Conservation (phyloP, 2,113 vertebrate genomes). For the Mirounga angustirostris region DNA sequence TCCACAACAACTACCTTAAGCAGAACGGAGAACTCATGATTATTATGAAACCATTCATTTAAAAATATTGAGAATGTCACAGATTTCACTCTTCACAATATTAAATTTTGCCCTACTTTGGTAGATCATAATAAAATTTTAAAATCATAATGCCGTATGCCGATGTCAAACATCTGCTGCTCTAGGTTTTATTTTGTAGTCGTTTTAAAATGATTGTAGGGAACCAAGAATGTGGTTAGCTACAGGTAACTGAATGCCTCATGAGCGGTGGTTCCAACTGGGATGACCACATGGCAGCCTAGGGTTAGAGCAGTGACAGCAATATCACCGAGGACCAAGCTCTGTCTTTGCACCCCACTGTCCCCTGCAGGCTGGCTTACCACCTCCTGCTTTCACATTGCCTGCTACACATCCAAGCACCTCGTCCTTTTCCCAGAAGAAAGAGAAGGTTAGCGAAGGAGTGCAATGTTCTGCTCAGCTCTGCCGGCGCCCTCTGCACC, state of each 20-base stretch:
- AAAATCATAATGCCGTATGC: neutral
- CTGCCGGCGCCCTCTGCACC: neutral
- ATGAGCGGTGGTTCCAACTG: neutral
- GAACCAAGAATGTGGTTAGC: neutral
- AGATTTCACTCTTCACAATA: neutral
- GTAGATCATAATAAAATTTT: neutral
- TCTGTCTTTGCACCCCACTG: fast-evolving
- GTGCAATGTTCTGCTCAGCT: neutral
- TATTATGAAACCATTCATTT: too few species aligned
- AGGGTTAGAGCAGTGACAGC: too few species aligned
- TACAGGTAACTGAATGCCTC: neutral
- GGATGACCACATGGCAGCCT: fast-evolving
- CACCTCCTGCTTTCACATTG: neutral
- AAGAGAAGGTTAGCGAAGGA: neutral
- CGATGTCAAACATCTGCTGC: neutral
- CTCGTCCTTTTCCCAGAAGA: neutral
- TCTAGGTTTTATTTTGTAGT: neutral
- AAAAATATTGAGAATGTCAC: neutral
- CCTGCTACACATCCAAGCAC: neutral
- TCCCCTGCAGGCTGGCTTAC: neutral
- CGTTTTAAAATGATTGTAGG: neutral
- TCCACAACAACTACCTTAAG: neutral
- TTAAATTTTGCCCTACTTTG: neutral
- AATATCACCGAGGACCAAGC: neutral
- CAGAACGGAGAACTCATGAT: neutral